These are phyloP conservation scores for Drosophila tropicalis DNA, from an alignment of 1,140 invertebrate genomes.

Conservation along the genomic window DNA sequence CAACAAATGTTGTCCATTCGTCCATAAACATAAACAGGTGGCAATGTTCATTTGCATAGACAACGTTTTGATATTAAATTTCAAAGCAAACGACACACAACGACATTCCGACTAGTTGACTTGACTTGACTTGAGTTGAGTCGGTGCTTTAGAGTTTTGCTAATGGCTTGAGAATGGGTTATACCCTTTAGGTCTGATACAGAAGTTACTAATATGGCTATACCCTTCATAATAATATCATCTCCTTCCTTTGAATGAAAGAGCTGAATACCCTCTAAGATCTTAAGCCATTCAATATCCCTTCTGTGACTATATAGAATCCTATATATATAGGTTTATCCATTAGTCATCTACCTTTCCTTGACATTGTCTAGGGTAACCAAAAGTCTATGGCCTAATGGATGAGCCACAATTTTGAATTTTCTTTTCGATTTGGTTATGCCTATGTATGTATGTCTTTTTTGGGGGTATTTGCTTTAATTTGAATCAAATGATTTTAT, in stretches of 20 bases:
- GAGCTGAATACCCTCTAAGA: too few species aligned
- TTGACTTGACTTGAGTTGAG: constrained; percentile 1
- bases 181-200: too few species aligned
- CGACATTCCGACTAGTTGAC: constrained; percentile 56
- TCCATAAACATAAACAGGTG: constrained; percentile 80
- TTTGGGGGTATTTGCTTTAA: constrained; percentile 20
- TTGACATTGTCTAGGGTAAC: too few species aligned
- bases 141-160: constrained; percentile 13
- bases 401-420: not conserved
- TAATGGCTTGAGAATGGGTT: not conserved
- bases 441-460: constrained; percentile 42
- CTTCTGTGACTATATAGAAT: too few species aligned
- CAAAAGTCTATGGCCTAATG: not conserved
- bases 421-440: constrained; percentile 57
- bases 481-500: constrained; percentile 24
- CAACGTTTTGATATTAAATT: constrained; percentile 82
- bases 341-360: too few species aligned
- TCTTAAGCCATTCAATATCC: too few species aligned
- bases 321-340: too few species aligned
- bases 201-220: too few species aligned
- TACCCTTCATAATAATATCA: too few species aligned
- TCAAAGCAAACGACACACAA: constrained; percentile 72
- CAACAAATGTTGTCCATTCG: constrained; percentile 25
- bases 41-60: constrained; percentile 82
- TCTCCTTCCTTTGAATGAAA: too few species aligned